Base-by-base conservation (phyloP, 2,113 vertebrate genomes). In the Patagioenas fasciata region DNA sequence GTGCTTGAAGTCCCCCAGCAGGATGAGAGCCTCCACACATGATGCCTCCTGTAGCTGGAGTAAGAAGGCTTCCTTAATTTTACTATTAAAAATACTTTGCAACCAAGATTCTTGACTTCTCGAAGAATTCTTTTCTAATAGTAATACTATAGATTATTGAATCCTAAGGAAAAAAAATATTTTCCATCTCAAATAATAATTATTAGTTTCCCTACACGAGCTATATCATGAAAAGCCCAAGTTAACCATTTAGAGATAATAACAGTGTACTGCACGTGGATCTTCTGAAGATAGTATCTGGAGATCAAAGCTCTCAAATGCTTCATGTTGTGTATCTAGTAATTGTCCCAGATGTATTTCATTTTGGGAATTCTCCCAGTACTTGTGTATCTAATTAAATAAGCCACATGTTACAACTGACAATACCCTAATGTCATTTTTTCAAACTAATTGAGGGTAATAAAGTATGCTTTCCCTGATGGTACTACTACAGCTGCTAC, bases 361-460 rank as follows among this genome's bases (percentile, higher is more conserved):
- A 71, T 91, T 83, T 83, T 51, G 56, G 67, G 56, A 95, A 71
- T 74, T 95, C 56, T 72, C 58, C 17, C 23, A 47, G 29, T 88
- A 44, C 61, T 69, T 50, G n/a, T 71, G 19, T 53, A 48, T 29
- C 42, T 91, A 72, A 85, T 80, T 89, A 80, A 89, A 60, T 65
- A 69, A 93, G 29, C 42, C 67, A 48, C 84, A 16, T 44, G 24
- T 73, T 77, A 48, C 40, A 29, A 82, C 15, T 88, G 71, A 51
- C 53, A 78, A 67, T 74, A 70, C 34, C 23, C 34, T 91, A 53
- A 93, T 66, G 74, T 56, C 13, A 66, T 77, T 92, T 96, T 91
- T 93, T 78, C 29, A 58, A 36, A 42, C 34, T 87, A n/a, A 42
- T 8, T 85, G 54, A 80, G n/a, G 26, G 18, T 80, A 82, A 89